Evolutionary conservation across 2,113 vertebrate species (phyloP), one percentile per base, ranked within the genome.

Genomic region (Zosterops lateralis): DNA sequence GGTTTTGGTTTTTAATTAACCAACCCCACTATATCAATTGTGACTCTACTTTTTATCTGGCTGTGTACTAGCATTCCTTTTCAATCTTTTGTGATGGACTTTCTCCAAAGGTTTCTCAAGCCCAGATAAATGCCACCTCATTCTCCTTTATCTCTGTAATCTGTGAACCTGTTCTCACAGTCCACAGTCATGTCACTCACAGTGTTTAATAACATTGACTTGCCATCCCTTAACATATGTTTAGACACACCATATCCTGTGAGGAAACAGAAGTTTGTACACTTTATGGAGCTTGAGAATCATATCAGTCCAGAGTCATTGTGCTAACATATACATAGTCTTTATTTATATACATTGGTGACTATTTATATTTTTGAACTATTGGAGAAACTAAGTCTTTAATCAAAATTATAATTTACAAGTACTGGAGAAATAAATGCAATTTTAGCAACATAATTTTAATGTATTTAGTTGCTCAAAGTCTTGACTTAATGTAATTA

Each of bases 1-100:
- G 4, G 1, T 2, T 1, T 3, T 8, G 0, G 15, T 70, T 84
- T 81, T 36, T 4, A 38, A 36, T 64, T 68, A 60, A 70, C n/a
- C 14, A 48, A 19, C 45, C 3, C 3, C 7, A n/a, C 8, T 50
- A 16, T 34, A 25, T 71, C 14, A 78, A 1, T 19, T 7, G 0
- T 38, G 12, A 7, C 8, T 92, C 64, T 78, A 20, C 6, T 61
- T 78, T n/a, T 16, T 65, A 57, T 34, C 19, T n/a, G 32, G 7
- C 12, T 74, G 14, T 71, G 28, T 66, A 32, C 25, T 32, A 47
- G 5, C 21, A 64, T 47, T 77, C 11, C 12, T 71, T 84, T 71
- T 75, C 61, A 60, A 9, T 82, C 36, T 64, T 67, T 15, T 68
- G 13, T 44, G 84, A 48, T 60, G 19, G n/a, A 42, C 40, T 72